Evolutionary conservation across 2,888 invertebrate species (phyloP).

Genomic region (Sphaerophoria rueppellii): DNA sequence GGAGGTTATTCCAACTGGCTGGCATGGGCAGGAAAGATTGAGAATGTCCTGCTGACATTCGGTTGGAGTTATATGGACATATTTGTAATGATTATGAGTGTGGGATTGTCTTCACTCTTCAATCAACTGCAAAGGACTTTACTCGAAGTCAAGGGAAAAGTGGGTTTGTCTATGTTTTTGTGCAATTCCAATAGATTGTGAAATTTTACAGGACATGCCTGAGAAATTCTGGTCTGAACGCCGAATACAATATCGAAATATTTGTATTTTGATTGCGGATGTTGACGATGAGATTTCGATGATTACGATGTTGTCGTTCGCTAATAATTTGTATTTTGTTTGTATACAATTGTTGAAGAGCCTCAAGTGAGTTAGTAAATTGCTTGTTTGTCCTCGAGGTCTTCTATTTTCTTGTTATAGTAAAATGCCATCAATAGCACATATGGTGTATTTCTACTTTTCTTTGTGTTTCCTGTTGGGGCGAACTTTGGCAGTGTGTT

Average conservation of each 20-base stretch:
- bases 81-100: slow-evolving; percentile 87
- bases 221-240: slow-evolving; percentile 83
- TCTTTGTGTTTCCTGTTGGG: slow-evolving; percentile 84
- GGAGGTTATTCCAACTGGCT: slow-evolving; percentile 78
- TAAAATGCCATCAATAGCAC: slow-evolving; percentile 79
- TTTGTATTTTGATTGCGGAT: slow-evolving; percentile 82
- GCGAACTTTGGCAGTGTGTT: slow-evolving; percentile 83
- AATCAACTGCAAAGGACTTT: slow-evolving; percentile 84
- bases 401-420: slow-evolving; percentile 73
- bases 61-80: slow-evolving; percentile 90
- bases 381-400: neutral
- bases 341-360: slow-evolving; percentile 84
- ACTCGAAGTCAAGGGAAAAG: slow-evolving; percentile 82
- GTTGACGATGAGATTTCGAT: slow-evolving; percentile 83
- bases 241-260: slow-evolving; percentile 83
- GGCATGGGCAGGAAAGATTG: slow-evolving; percentile 78
- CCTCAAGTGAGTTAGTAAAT: slow-evolving; percentile 79
- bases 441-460: slow-evolving; percentile 84
- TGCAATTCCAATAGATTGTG: neutral
- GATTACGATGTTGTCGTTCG: slow-evolving; percentile 83
- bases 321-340: slow-evolving; percentile 84
- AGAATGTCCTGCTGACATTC: slow-evolving; percentile 86
- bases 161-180: slow-evolving; percentile 62
- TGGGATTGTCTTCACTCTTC: slow-evolving; percentile 86
- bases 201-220: slow-evolving; percentile 74